phyloP scores from a whole-genome alignment of 2,888 invertebrate species.

The Pseudeuparius sepicola region DNA sequence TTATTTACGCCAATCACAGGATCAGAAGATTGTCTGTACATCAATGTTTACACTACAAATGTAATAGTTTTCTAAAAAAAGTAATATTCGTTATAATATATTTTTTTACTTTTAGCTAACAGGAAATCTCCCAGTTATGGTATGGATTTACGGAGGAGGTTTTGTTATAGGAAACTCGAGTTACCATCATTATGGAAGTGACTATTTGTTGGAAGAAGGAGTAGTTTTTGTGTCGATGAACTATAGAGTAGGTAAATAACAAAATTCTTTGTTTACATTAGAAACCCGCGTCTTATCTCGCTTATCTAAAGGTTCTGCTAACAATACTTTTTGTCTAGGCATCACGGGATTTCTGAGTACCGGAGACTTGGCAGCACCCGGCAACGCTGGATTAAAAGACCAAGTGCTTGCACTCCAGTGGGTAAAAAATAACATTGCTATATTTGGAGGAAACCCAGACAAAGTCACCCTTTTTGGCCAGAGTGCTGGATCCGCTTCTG shows the following conservation, averaged over 20 bases:
- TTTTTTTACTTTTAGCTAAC: too few species aligned
- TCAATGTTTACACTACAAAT: too few species aligned
- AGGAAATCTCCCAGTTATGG: slow-evolving; percentile 22
- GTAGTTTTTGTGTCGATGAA: slow-evolving; percentile 25
- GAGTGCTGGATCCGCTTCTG: slow-evolving; percentile 27
- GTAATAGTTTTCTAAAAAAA: too few species aligned
- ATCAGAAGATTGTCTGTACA: too few species aligned
- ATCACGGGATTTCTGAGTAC: slow-evolving; percentile 25
- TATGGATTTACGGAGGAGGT: slow-evolving; percentile 26
- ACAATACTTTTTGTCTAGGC: too few species aligned
- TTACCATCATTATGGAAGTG: slow-evolving; percentile 20
- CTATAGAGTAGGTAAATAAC: slow-evolving; percentile 23
- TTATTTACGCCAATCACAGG: too few species aligned
- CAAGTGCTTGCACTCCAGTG: slow-evolving; percentile 26
- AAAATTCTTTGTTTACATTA: too few species aligned
- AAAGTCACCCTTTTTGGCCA: slow-evolving; percentile 26
- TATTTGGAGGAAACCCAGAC: slow-evolving; percentile 25
- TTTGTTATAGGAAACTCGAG: slow-evolving; percentile 22
- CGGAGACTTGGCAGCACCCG: slow-evolving; percentile 22
- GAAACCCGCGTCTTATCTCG: too few species aligned
- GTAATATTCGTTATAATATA: too few species aligned
- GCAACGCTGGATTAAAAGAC: slow-evolving; percentile 26
- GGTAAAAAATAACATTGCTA: slow-evolving; percentile 23
- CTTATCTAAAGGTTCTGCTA: too few species aligned
- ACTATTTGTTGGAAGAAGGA: slow-evolving; percentile 23